Evolutionary conservation across 2,797 vertebrate genomes (phyloP).

Genomic region (Hyperoplus immaculatus): DNA sequence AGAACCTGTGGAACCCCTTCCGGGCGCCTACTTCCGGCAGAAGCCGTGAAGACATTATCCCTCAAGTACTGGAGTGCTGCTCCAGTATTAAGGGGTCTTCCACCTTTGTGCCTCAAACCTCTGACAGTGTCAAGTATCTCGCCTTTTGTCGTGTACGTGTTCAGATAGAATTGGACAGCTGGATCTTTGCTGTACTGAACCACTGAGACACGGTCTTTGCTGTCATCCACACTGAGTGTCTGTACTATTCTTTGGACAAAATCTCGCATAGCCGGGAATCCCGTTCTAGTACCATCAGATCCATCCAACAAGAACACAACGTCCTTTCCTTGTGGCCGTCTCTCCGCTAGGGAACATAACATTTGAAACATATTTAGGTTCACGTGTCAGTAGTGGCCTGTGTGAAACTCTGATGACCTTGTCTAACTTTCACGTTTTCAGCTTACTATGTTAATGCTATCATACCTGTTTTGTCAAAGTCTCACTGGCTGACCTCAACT

Average conservation of each 20-base stretch:
- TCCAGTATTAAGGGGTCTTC: slow-evolving; percentile 60
- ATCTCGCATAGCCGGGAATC: slow-evolving; percentile 84
- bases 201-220: slow-evolving; percentile 86
- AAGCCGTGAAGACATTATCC: slow-evolving; percentile 83
- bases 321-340: slow-evolving; percentile 75
- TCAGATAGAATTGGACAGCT: slow-evolving; percentile 85
- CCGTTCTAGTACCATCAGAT: slow-evolving; percentile 85
- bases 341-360: too few relatives aligned
- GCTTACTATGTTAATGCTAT: too few relatives aligned
- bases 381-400: not conserved
- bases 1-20: slow-evolving; percentile 86
- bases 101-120: slow-evolving; percentile 47
- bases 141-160: slow-evolving; percentile 59
- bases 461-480: not conserved
- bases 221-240: slow-evolving; percentile 83
- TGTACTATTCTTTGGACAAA: slow-evolving; percentile 88
- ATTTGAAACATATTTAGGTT: too few relatives aligned
- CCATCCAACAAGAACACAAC: slow-evolving; percentile 91
- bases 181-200: slow-evolving; percentile 89
- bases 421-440: not conserved
- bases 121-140: slow-evolving; percentile 39
- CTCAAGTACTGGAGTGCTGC: slow-evolving; percentile 59
- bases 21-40: slow-evolving; percentile 84
- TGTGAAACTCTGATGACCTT: not conserved
- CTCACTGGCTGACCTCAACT: not conserved